Evolutionary conservation across 2,888 invertebrate species (phyloP).

Genomic region (Eulithis prunata): DNA sequence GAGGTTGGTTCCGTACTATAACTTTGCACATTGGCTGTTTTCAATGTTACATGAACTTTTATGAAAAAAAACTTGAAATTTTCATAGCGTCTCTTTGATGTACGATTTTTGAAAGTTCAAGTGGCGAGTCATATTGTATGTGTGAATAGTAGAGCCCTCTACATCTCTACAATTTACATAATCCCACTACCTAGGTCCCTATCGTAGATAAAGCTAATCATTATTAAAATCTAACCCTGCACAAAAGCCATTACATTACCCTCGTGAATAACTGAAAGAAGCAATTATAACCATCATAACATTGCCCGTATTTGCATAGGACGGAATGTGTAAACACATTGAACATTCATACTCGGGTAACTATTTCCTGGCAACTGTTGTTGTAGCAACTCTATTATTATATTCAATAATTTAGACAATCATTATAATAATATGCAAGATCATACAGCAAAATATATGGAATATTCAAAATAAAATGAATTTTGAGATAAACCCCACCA

Average conservation of each 20-base stretch:
- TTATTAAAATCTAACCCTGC: constrained; percentile 6
- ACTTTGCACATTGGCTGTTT: no score
- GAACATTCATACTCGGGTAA: constrained; percentile 5
- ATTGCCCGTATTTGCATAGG: constrained; percentile 27
- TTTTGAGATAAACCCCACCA: no score
- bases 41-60: no score
- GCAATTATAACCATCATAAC: constrained; percentile 30
- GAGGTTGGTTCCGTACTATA: not conserved
- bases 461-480: no score
- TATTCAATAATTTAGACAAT: no score
- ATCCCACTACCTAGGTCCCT: not conserved
- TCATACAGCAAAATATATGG: no score
- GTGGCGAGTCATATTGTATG: no score
- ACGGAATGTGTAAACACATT: constrained; percentile 17
- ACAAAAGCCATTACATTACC: constrained; percentile 17
- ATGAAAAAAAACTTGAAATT: no score
- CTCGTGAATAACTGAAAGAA: constrained; percentile 18
- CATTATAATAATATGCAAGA: no score
- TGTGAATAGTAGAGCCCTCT: no score
- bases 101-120: no score
- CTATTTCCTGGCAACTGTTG: constrained; percentile 8
- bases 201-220: not conserved
- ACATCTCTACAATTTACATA: not conserved
- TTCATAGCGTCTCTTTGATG: no score
- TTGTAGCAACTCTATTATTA: not conserved